These are phyloP conservation scores for Mobula hypostoma DNA, from an alignment of 2,113 vertebrate species.

Conservation along the genomic window DNA sequence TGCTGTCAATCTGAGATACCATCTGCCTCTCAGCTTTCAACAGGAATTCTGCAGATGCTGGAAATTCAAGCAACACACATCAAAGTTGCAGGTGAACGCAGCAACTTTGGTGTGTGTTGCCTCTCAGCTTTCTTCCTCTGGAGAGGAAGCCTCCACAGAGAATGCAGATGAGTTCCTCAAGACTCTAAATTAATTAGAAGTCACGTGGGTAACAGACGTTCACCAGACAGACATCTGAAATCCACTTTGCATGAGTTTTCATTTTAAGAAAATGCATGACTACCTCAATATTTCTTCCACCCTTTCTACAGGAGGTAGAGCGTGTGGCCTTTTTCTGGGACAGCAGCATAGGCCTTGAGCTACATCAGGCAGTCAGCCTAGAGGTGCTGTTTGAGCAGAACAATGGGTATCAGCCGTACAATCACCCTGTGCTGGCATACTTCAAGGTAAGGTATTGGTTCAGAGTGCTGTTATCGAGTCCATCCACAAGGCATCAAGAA, in stretches of 20 bases:
- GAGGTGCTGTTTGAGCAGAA: not conserved
- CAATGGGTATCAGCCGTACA: not conserved
- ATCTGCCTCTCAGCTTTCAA: too few relatives aligned
- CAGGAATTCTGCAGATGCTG: too few relatives aligned
- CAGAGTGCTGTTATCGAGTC: not conserved
- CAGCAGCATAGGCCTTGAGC: constrained; percentile 25
- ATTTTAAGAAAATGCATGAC: not conserved
- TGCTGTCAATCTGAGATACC: not conserved
- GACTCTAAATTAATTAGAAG: not conserved
- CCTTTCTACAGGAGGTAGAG: constrained; percentile 15
- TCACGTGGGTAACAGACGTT: not conserved
- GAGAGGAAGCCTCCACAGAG: not conserved
- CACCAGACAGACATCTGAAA: not conserved
- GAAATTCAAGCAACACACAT: too few relatives aligned
- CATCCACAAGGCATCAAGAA: not conserved
- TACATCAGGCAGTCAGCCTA: constrained; percentile 8
- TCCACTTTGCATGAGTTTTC: not conserved
- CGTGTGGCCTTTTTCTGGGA: constrained; percentile 39
- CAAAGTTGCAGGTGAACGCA: too few relatives aligned
- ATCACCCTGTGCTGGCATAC: not conserved
- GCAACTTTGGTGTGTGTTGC: too few relatives aligned
- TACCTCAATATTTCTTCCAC: not conserved
- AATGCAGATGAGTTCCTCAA: not conserved
- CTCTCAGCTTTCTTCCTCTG: not conserved
- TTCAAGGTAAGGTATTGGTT: constrained; percentile 27